These are phyloP conservation scores for Neodon shergylaensis DNA, from an alignment of 2,113 vertebrate genomes.

Conservation along the genomic window DNA sequence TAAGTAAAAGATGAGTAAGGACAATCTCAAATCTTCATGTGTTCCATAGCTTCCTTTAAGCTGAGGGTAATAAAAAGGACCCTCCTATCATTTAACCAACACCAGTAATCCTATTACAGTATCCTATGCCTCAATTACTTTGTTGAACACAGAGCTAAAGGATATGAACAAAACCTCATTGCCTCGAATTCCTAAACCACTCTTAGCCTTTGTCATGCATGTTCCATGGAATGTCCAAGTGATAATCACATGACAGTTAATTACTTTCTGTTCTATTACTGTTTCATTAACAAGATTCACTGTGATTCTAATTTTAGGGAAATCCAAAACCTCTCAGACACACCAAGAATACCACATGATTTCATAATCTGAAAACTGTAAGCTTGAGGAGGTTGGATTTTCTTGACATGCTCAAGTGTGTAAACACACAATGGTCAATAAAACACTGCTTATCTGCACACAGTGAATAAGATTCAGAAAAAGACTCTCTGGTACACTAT, in stretches of 20 bases:
- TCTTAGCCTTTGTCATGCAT: neutral
- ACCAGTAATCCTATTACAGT: neutral
- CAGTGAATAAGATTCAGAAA: neutral
- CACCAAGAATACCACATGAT: neutral
- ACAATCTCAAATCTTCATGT: neutral
- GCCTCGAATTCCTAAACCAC: neutral
- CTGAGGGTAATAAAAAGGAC: neutral
- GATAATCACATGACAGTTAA: neutral
- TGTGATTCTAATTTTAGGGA: neutral
- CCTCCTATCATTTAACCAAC: neutral
- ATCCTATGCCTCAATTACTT: neutral
- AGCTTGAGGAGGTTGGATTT: neutral
- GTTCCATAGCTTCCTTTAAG: neutral
- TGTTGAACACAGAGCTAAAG: neutral
- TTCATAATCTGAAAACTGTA: neutral
- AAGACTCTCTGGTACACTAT: neutral
- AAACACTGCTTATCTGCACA: neutral
- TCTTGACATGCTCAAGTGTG: neutral
- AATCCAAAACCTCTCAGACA: neutral
- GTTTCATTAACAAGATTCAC: neutral
- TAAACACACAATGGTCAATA: neutral
- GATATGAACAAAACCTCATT: neutral
- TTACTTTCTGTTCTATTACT: neutral
- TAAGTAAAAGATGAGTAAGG: constrained; percentile 8
- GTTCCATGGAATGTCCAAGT: neutral